These are phyloP conservation scores for Morbakka virulenta DNA, from an alignment of 30 jellyfish, hydroid and myxozoan species.

Conservation along the genomic window DNA sequence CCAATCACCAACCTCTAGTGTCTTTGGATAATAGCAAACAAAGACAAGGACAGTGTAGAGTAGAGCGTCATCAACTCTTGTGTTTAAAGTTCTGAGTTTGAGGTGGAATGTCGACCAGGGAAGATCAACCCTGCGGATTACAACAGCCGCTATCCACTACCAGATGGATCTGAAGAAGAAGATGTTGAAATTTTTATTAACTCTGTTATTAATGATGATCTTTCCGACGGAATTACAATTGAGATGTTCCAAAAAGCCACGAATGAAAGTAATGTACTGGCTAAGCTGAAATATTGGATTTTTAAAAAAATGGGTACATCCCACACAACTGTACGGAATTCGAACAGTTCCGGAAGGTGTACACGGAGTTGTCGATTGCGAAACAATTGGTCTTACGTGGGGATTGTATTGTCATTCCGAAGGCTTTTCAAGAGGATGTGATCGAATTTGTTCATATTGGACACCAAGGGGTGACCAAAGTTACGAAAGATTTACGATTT, in stretches of 20 bases:
- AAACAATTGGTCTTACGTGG: neutral
- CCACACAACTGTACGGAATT: neutral
- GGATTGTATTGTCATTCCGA: neutral
- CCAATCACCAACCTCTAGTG: constrained; percentile 45
- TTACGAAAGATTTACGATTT: neutral
- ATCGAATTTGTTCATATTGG: neutral
- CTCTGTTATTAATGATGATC: neutral
- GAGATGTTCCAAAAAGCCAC: no score
- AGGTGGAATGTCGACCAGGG: constrained; percentile 8
- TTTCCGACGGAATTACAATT: no score
- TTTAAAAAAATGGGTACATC: neutral
- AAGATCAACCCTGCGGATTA: neutral
- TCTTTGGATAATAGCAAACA: no score
- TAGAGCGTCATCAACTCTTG: constrained; percentile 25
- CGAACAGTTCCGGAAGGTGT: neutral
- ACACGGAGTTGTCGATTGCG: no score
- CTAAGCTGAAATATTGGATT: neutral
- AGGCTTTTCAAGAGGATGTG: neutral
- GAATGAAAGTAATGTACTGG: no score
- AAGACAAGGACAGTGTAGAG: constrained; percentile 21
- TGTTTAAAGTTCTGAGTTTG: neutral
- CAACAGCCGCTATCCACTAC: constrained; percentile 24
- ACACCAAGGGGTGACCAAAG: constrained; percentile 13
- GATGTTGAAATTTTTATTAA: neutral
- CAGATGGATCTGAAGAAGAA: neutral